Conservation (phyloP, 2,113 vertebrate species). For the Girardinichthys multiradiatus region DNA sequence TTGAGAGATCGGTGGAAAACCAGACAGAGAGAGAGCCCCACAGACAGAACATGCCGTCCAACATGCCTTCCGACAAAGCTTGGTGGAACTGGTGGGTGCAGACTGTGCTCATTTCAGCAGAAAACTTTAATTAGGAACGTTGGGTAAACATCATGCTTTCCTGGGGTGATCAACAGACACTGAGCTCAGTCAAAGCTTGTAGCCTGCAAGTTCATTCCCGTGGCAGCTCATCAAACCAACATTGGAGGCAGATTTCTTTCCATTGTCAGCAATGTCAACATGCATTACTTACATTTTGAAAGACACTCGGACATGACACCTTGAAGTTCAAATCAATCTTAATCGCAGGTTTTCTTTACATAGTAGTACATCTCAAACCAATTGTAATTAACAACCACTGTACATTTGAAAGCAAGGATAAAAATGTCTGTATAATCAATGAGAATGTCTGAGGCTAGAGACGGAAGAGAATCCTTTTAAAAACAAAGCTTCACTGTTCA, state of each 20-base stretch:
- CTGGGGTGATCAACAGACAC: conserved; percentile 38
- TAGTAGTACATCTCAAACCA: conserved; percentile 1
- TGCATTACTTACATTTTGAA: conserved; percentile 77
- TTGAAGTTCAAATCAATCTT: conserved; percentile 22
- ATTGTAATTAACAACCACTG: not conserved
- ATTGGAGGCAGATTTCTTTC: conserved; percentile 64
- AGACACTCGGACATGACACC: conserved; percentile 42
- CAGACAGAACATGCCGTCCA: not conserved
- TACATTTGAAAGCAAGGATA: not conserved
- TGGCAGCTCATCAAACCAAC: conserved; percentile 70
- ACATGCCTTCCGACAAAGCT: conserved; percentile 20
- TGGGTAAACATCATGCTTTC: conserved; percentile 46
- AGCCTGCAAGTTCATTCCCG: conserved; percentile 55
- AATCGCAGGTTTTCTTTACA: not conserved
- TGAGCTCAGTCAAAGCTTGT: conserved; percentile 17
- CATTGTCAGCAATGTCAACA: conserved; percentile 77
- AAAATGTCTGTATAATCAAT: not conserved
- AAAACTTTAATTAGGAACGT: conserved; percentile 60
- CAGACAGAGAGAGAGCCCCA: conserved; percentile 1
- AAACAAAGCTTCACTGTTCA: not conserved
- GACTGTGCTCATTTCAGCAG: conserved; percentile 56
- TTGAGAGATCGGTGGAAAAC: too few relatives aligned
- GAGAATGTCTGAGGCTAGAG: not conserved
- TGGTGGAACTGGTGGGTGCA: conserved; percentile 26
- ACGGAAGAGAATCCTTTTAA: conserved; percentile 4